A percentile compares a stretch with the other conserved stretches of the same genome.
Evolutionary conservation across 1,140 invertebrate genomes (phyloP).

Genomic region (Yoshiicerus persimilis): DNA sequence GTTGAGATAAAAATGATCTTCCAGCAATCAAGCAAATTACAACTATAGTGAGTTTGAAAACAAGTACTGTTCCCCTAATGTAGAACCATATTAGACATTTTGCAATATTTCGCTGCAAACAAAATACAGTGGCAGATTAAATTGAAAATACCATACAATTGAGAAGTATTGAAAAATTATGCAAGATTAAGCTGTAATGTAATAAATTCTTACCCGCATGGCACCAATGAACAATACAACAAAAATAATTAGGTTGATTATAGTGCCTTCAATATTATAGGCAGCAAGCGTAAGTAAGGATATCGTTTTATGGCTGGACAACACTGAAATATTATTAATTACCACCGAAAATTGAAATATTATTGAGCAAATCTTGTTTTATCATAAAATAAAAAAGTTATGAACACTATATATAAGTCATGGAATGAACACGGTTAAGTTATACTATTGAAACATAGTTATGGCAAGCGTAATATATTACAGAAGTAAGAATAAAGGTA

Average conservation of each 20-base stretch:
- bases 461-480: no score
- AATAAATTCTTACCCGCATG: not conserved
- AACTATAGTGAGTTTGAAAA: not conserved
- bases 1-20: not conserved
- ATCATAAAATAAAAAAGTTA: no score
- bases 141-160: no score
- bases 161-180: no score
- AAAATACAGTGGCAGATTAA: no score
- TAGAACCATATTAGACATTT: conserved; percentile 1
- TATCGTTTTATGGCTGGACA: not conserved
- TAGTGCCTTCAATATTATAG: not conserved
- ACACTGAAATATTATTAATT: not conserved
- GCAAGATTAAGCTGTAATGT: not conserved
- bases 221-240: not conserved
- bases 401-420: no score
- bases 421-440: no score
- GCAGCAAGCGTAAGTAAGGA: not conserved
- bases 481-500: not conserved
- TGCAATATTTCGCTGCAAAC: not conserved
- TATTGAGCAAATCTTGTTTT: no score
- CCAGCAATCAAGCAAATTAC: not conserved
- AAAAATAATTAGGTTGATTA: not conserved
- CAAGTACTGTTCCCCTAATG: not conserved
- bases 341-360: no score
- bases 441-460: no score